Base-by-base conservation (phyloP, 2,113 vertebrate genomes). In the Corynorhinus townsendii region DNA sequence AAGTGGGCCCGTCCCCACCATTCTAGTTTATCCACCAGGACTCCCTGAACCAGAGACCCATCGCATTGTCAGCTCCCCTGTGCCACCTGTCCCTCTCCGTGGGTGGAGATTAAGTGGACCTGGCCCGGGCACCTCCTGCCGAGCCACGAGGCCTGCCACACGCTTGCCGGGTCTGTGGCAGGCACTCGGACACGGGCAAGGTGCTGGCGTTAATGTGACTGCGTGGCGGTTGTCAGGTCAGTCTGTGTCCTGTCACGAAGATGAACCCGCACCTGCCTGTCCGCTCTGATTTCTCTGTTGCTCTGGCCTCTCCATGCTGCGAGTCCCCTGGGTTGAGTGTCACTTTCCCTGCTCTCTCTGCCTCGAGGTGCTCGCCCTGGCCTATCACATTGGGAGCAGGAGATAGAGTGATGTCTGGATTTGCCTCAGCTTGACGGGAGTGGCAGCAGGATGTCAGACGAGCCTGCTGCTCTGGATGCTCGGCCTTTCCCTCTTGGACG, bases 101-200 rank as follows among this genome's bases (percentile, higher is more conserved):
- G 24, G 88, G 89, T 30, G 26, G 91, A 77, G 62, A 68, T 71
- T 47, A 82, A 66, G 62, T 33, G 62, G 79, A 24, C 28, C 30
- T 14, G 80, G 49, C 7, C 0, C 28, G 4, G 5, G 64, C 0
- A 0, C 33, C 47, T 33, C 56, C 43, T 3, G 4, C 86, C 0
- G 33, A 79, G 30, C 47, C 38, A n/a, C 0, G 1, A 16, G 75
- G 43, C 12, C 47, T 16, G 22, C 28, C 22, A 0, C 0, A 0
- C 0, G 0, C 69, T 81, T 4, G 43, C 76, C 28, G 26, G n/a
- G 71, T 43, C 62, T 84, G 8, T 26, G 16, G 30, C 47, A 0
- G 7, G 33, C 15, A 2, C 85, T 11, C 24, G 30, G 79, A 94
- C 94, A 95, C 19, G 54, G 90, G 89, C 84, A 72, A 79, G 95